Evolutionary conservation across 2,888 invertebrate genomes (phyloP).

Genomic region (Hyposoter dolosus): DNA sequence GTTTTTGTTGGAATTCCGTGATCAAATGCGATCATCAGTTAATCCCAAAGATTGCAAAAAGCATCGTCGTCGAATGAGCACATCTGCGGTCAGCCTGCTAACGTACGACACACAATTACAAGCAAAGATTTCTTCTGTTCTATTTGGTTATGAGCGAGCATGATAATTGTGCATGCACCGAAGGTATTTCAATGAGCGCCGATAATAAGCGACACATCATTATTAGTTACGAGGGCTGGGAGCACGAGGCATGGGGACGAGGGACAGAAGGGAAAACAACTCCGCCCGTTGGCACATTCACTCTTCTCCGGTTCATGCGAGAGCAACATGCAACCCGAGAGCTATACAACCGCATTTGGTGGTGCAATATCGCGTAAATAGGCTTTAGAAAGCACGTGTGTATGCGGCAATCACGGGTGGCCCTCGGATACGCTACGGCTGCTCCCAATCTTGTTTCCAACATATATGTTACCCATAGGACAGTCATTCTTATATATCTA

Average conservation of each 20-base stretch:
- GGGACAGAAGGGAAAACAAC: conserved; percentile 64
- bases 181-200: conserved; percentile 10
- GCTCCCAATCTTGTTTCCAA: conserved; percentile 49
- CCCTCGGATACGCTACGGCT: conserved; percentile 48
- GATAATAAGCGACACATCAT: conserved; percentile 59
- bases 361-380: conserved; percentile 72
- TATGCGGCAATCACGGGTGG: conserved; percentile 66
- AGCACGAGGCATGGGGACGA: neutral
- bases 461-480: neutral
- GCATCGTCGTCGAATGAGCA: neutral
- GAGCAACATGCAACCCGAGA: conserved; percentile 61
- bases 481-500: conserved; percentile 12
- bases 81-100: neutral
- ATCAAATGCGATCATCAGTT: neutral
- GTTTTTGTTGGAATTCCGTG: neutral
- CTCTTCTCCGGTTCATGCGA: conserved; percentile 71
- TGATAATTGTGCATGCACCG: conserved; percentile 30
- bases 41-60: neutral
- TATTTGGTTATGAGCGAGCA: conserved; percentile 26
- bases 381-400: conserved; percentile 73
- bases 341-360: conserved; percentile 63
- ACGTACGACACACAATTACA: neutral
- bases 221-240: conserved; percentile 28
- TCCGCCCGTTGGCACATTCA: conserved; percentile 69
- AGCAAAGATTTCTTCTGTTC: conserved; percentile 2